These are phyloP conservation scores for Yponomeuta plumbellus DNA, from an alignment of 2,888 invertebrate genomes.

Conservation along the genomic window DNA sequence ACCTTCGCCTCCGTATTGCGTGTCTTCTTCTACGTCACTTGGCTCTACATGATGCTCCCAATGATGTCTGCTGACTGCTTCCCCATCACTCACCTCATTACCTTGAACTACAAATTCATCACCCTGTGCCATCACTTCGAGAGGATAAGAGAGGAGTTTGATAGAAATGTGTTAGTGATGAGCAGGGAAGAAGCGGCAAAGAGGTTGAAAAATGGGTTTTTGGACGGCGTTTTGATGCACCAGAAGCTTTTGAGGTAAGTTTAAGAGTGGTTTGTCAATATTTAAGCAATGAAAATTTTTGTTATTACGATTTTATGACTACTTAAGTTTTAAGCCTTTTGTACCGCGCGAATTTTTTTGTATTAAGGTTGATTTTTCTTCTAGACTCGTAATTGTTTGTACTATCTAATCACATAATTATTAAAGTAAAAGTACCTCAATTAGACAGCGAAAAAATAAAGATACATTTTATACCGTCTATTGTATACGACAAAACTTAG, in stretches of 20 bases:
- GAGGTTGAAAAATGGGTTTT: constrained; percentile 43
- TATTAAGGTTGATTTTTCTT: no score
- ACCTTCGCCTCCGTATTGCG: constrained; percentile 41
- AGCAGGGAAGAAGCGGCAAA: constrained; percentile 37
- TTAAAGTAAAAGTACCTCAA: no score
- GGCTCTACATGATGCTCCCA: constrained; percentile 65
- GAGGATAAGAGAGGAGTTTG: constrained; percentile 42
- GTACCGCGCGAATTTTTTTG: no score
- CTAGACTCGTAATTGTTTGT: no score
- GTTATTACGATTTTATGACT: no score
- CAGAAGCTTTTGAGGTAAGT: constrained; percentile 57
- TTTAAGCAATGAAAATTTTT: no score
- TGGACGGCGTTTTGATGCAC: constrained; percentile 57
- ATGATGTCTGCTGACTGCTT: constrained; percentile 66
- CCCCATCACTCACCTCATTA: constrained; percentile 58
- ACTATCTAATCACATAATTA: no score
- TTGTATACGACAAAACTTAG: no score
- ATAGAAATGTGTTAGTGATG: constrained; percentile 33
- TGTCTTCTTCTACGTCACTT: constrained; percentile 57
- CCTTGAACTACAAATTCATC: constrained; percentile 53
- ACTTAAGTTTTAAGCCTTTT: no score
- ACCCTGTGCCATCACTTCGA: constrained; percentile 51
- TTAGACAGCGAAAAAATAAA: no score
- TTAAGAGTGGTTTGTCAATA: no score
- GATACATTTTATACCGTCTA: no score